Evolutionary conservation across 2,888 invertebrate species (phyloP), one percentile per base, ranked within the genome.

Genomic region (Venusia cambrica): DNA sequence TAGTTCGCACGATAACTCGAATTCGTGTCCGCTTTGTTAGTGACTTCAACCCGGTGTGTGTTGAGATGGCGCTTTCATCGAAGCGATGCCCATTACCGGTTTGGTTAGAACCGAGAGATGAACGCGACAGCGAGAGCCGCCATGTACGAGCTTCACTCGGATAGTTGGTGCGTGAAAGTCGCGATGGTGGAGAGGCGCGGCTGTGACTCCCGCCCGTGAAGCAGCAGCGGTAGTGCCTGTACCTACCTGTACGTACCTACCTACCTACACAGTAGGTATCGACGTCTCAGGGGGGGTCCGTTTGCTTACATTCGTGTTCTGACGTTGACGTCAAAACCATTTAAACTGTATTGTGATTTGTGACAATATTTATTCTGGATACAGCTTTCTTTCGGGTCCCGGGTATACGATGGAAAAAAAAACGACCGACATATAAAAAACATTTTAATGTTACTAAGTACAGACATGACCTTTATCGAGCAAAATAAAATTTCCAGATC

Each of bases 21-120:
- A 68, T 64, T 73, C 72, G 70, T 74, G 73, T 73, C 54, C 62
- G 56, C 66, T 67, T 65, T 59, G 68, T 70, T 69, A 71, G 64
- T 57, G 59, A 57, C 60, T 62, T 55, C 52, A 51, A 51, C 53
- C 51, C 43, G 48, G 51, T 57, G 49, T 48, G 44, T 39, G 45
- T 35, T 45, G 12, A 8, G 1, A 4, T 10, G 13, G 5, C 2
- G 8, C 21, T 25, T 13, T 20, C 21, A 18, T 7, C 8, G 4
- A 4, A 8, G 12, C 12, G 26, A 26, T 11, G 5, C 27, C 21
- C 37, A 37, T 21, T 6, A 31, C 6, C n/a, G 31, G 37, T 7
- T 14, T 26, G 1, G 6, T 11, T 21, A 6, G 9, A 4, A n/a
- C 7, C 9, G 6, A 12, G 1, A 7, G 10, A 6, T 5, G 30